These are phyloP conservation scores for Drosophila aldrichi DNA, from an alignment of 2,888 invertebrate genomes.

Conservation along the genomic window DNA sequence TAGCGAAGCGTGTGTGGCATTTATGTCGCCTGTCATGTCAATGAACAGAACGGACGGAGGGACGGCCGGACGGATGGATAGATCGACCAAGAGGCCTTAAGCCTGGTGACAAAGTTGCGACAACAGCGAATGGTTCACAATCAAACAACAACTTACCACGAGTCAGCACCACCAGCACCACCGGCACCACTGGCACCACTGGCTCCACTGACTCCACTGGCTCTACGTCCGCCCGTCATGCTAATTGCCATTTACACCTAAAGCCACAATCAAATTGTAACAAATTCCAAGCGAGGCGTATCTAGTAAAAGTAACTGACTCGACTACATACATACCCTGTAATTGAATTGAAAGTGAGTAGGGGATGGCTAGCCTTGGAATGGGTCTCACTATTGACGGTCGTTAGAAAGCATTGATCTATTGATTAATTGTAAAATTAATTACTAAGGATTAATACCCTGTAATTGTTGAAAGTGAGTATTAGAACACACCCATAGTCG, in stretches of 20 bases:
- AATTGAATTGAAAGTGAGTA: not conserved
- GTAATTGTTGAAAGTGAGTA: too few species aligned
- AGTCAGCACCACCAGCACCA: not conserved
- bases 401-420: too few species aligned
- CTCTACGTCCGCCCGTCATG: slow-evolving; percentile 35
- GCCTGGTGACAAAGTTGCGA: slow-evolving; percentile 64
- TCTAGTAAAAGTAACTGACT: not conserved
- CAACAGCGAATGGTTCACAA: slow-evolving; percentile 33
- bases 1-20: slow-evolving; percentile 69
- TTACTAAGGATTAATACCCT: too few species aligned
- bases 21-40: slow-evolving; percentile 67
- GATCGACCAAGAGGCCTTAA: slow-evolving; percentile 27
- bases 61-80: not conserved
- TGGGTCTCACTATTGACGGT: too few species aligned
- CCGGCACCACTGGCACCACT: not conserved
- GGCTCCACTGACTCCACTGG: not conserved
- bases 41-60: slow-evolving; percentile 33
- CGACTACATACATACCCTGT: slow-evolving; percentile 34
- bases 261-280: slow-evolving; percentile 63
- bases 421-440: too few species aligned
- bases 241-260: slow-evolving; percentile 76
- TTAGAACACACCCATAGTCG: too few species aligned
- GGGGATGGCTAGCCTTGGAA: too few species aligned
- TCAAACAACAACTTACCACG: slow-evolving; percentile 16
- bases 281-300: slow-evolving; percentile 39